phyloP scores from a whole-genome alignment of 1,140 invertebrate genomes.

The Araneus ventricosus region DNA sequence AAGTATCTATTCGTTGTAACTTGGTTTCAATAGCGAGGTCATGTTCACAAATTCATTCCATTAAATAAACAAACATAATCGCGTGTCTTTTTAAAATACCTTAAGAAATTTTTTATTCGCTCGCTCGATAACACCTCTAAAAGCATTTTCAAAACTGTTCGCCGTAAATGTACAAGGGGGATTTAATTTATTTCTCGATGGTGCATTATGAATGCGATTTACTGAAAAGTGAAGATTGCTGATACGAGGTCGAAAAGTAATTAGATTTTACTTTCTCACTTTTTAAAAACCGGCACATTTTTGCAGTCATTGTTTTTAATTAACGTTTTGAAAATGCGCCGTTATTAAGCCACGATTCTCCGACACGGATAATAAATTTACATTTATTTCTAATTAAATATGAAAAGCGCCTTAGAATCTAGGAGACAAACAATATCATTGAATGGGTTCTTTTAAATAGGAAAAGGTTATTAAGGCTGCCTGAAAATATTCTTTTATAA shows the following conservation, averaged over 20 bases:
- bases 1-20: background rate
- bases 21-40: background rate
- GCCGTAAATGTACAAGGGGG: background rate
- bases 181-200: slow-evolving; percentile 25
- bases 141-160: background rate
- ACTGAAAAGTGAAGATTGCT: background rate
- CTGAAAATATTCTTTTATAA: background rate
- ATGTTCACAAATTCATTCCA: background rate
- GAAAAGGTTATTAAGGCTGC: background rate
- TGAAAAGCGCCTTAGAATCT: slow-evolving; percentile 5
- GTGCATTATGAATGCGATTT: slow-evolving; percentile 25
- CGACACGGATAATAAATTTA: slow-evolving; percentile 26
- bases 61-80: slow-evolving; percentile 23
- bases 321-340: slow-evolving; percentile 36
- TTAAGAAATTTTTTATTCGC: background rate
- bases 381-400: slow-evolving; percentile 58
- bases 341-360: background rate
- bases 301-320: slow-evolving; percentile 30
- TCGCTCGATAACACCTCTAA: slow-evolving; percentile 3
- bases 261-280: slow-evolving; percentile 33
- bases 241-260: slow-evolving; percentile 4
- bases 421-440: slow-evolving; percentile 19
- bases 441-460: background rate
- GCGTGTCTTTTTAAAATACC: slow-evolving; percentile 1
- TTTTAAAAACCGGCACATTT: background rate